These are phyloP conservation scores for Antheraea yamamai DNA, from an alignment of 2,888 invertebrate genomes.

Conservation along the genomic window DNA sequence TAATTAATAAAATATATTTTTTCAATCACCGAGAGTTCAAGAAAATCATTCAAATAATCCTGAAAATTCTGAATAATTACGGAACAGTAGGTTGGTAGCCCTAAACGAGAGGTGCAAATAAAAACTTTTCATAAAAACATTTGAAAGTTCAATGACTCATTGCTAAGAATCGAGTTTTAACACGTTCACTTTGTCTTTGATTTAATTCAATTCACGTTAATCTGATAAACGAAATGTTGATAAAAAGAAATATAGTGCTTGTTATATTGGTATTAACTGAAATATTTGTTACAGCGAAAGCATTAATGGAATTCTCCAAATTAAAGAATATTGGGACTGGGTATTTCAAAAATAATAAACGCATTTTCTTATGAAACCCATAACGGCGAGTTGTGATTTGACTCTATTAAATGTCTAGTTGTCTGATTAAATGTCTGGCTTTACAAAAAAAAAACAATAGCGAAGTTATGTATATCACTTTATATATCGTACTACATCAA, in stretches of 20 bases:
- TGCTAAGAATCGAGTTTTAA: constrained; percentile 9
- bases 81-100: neutral
- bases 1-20: neutral
- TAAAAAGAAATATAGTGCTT: neutral
- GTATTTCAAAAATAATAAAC: neutral
- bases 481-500: too few species aligned
- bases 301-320: neutral
- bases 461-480: too few species aligned
- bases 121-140: constrained; percentile 19
- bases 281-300: neutral
- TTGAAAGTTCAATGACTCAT: constrained; percentile 28
- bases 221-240: constrained; percentile 5
- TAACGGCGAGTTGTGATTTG: too few species aligned
- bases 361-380: too few species aligned
- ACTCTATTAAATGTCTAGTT: too few species aligned
- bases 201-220: constrained; percentile 7
- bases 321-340: neutral
- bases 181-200: constrained; percentile 8
- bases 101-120: constrained; percentile 5
- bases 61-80: neutral
- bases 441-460: too few species aligned
- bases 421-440: too few species aligned
- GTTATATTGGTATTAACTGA: neutral
- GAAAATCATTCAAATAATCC: neutral
- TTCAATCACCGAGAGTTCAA: neutral